Base-by-base conservation (phyloP, 2,113 vertebrate species). In the Sminthopsis crassicaudata region DNA sequence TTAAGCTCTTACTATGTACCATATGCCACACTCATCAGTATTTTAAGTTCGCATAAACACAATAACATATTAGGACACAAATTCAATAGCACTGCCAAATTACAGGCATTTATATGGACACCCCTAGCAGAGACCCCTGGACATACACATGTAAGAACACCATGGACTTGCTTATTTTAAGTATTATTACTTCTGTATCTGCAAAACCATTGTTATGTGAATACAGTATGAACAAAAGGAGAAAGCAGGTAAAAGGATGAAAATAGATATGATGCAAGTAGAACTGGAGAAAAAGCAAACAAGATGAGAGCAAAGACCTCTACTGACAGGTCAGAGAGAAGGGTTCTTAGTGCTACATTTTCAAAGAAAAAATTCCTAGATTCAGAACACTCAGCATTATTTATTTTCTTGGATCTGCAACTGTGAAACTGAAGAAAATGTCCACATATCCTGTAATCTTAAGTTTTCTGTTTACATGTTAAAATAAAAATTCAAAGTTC, bases 61-160 rank as follows among this genome's bases (percentile, higher is more conserved):
- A 90, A 0, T 76, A n/a, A 53, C 0, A 42, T 0, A 0, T 2
- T 23, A n/a, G 0, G 7, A 24, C 36, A 89, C 46, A 25, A 14
- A 84, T 7, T 42, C 16, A n/a, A 42, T 42, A 84, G 67, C 16
- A 42, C 42, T 11, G 3, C 8, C 14, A 2, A 84, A 8, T 19
- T 42, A 42, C 7, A 19, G n/a, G 5, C 16, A 22, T 84, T 22
- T 22, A 8, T 0, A 84, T 26, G n/a, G 14, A 19, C 67, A 42
- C 14, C n/a, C 3, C 60, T 19, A 30, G 12, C 30, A 19, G 12
- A 76, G 60, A n/a, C n/a, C 14, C 60, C 30, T 76, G 60, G 3
- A 36, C 7, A 19, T n/a, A n/a, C 14, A 76, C 67, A 76, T 19
- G 14, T 19, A 76, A 76, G 36, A 84, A 23, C 67, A 23, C 2